phyloP scores from a whole-genome alignment of 2,113 vertebrate genomes.

The Furnarius figulus region DNA sequence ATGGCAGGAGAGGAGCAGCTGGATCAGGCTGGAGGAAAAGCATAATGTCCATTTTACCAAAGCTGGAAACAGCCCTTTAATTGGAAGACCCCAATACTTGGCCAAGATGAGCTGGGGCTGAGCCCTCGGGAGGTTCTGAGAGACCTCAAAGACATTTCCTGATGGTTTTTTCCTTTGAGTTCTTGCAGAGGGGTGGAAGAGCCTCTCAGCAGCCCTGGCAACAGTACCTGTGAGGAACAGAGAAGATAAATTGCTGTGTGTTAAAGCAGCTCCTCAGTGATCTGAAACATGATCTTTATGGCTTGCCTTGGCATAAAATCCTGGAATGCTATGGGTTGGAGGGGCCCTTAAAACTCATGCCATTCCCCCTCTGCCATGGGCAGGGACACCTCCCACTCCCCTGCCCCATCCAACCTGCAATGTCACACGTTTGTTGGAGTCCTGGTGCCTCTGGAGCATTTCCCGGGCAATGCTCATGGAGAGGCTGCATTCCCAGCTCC shows the following conservation, averaged over 20 bases:
- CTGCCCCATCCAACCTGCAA: background rate
- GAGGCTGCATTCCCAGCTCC: too few species aligned
- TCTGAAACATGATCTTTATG: too few species aligned
- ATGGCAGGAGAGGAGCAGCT: background rate
- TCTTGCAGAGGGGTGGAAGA: background rate
- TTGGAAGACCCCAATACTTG: fast-evolving
- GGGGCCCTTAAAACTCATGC: background rate
- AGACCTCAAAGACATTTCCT: background rate
- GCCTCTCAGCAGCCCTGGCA: background rate
- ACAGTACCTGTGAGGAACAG: background rate
- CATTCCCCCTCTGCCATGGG: background rate
- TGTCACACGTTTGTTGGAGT: too few species aligned
- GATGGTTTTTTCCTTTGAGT: background rate
- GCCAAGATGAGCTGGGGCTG: too few species aligned
- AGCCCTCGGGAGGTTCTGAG: background rate
- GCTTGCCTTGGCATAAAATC: too few species aligned
- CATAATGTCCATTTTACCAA: fast-evolving
- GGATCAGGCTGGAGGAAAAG: background rate
- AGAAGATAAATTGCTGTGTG: fast-evolving
- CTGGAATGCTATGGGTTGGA: background rate
- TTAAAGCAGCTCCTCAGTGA: fast-evolving
- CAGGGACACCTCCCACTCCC: background rate
- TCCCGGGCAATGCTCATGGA: too few species aligned
- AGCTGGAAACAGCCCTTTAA: fast-evolving
- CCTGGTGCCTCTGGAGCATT: too few species aligned